Conservation (phyloP, 2,797 vertebrate species). For the Argentina silus region DNA sequence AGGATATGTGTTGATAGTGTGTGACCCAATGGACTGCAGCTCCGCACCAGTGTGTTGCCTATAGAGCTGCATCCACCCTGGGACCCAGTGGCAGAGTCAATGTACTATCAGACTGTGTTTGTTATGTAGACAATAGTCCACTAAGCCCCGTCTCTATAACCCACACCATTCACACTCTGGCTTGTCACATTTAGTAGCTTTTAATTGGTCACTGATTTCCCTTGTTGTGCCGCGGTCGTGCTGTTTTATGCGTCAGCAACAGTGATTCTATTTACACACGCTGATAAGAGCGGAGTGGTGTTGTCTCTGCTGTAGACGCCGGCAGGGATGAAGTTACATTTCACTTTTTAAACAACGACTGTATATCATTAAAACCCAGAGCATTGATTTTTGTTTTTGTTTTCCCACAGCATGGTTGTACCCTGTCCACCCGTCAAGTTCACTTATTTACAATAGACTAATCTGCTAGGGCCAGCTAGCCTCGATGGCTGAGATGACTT, state of each 20-base stretch:
- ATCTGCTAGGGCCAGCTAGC: not conserved
- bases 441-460: not conserved
- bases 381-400: not conserved
- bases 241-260: not conserved
- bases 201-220: constrained; percentile 24
- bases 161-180: constrained; percentile 14
- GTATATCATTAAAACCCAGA: not conserved
- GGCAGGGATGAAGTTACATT: not conserved
- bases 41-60: constrained; percentile 29
- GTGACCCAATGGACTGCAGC: constrained; percentile 23
- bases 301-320: not conserved
- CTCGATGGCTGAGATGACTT: not conserved
- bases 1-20: no score
- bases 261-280: not conserved
- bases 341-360: not conserved
- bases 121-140: constrained; percentile 28
- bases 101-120: constrained; percentile 22
- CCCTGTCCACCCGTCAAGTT: not conserved
- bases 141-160: constrained; percentile 28
- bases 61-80: constrained; percentile 5
- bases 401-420: not conserved
- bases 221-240: constrained; percentile 1
- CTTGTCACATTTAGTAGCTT: constrained; percentile 14
- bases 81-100: not conserved
- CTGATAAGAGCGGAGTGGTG: not conserved